Conservation (phyloP, 1,140 invertebrate genomes). For the Gryon sp. region DNA sequence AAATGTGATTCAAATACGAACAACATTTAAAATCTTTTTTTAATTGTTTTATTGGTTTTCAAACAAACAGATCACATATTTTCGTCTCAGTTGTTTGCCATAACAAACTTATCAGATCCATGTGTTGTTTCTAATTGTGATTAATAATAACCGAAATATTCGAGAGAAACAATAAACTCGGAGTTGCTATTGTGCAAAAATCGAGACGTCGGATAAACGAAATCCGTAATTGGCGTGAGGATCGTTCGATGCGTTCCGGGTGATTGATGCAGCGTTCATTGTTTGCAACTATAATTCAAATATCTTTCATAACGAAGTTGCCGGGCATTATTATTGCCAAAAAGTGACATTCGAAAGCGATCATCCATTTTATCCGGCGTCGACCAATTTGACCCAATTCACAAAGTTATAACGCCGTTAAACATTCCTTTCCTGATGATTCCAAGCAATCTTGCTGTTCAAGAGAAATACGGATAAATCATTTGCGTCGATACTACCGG, state of each 20-base stretch:
- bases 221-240: conserved; percentile 31
- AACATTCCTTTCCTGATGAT: conserved; percentile 43
- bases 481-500: conserved; percentile 36
- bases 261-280: conserved; percentile 36
- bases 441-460: conserved; percentile 36
- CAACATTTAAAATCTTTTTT: no score
- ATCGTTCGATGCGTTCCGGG: conserved; percentile 7
- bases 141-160: conserved; percentile 23
- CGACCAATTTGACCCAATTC: conserved; percentile 63
- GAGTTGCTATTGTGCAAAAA: conserved; percentile 22
- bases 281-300: conserved; percentile 33
- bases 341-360: conserved; percentile 31
- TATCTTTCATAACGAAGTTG: conserved; percentile 37
- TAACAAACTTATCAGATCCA: no score
- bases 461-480: conserved; percentile 61
- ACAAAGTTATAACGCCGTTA: conserved; percentile 54
- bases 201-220: conserved; percentile 33
- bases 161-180: conserved; percentile 28
- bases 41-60: no score
- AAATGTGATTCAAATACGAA: no score
- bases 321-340: conserved; percentile 32
- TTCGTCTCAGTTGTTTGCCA: no score
- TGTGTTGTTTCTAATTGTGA: no score
- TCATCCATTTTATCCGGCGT: conserved; percentile 26
- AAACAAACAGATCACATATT: no score